Conservation (phyloP, 1,140 invertebrate genomes). For the Caerostris extrusa region DNA sequence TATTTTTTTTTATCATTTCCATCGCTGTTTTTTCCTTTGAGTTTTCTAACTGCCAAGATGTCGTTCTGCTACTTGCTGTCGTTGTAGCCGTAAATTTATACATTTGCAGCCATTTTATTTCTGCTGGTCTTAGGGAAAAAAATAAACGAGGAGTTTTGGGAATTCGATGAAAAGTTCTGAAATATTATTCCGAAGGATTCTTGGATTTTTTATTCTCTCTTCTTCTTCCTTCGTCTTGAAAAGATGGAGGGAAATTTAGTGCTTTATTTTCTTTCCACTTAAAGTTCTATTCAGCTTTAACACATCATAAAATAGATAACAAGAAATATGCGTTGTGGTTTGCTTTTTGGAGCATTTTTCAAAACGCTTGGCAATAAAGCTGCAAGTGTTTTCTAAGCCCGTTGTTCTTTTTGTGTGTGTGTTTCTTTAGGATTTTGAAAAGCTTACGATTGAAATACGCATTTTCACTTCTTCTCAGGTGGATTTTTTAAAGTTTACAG, state of each 20-base stretch:
- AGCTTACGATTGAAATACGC: background rate
- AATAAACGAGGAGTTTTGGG: slow-evolving; percentile 57
- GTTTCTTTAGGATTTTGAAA: background rate
- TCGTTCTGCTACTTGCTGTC: slow-evolving; percentile 26
- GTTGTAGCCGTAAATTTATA: slow-evolving; percentile 70
- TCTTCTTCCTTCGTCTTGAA: background rate
- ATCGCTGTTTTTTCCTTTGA: slow-evolving; percentile 2
- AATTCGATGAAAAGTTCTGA: slow-evolving; percentile 58
- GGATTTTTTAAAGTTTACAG: background rate
- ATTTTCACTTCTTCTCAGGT: background rate
- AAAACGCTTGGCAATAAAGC: slow-evolving; percentile 2
- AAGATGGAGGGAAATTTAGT: slow-evolving; percentile 39
- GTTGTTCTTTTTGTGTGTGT: background rate
- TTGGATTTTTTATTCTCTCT: background rate
- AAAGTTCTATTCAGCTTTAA: slow-evolving; percentile 36
- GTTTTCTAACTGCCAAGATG: slow-evolving; percentile 60
- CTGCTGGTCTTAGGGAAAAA: background rate
- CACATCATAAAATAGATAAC: slow-evolving; percentile 36
- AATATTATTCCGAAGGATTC: slow-evolving; percentile 45
- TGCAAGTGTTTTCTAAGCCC: background rate
- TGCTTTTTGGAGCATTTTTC: background rate
- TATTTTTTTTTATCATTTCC: slow-evolving; percentile 21
- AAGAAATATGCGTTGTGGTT: slow-evolving; percentile 9
- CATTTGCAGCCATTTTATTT: slow-evolving; percentile 67
- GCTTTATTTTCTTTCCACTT: slow-evolving; percentile 14